Evolutionary conservation across 2,797 vertebrate species (phyloP).

Genomic region (Schizothorax lantsangensis): DNA sequence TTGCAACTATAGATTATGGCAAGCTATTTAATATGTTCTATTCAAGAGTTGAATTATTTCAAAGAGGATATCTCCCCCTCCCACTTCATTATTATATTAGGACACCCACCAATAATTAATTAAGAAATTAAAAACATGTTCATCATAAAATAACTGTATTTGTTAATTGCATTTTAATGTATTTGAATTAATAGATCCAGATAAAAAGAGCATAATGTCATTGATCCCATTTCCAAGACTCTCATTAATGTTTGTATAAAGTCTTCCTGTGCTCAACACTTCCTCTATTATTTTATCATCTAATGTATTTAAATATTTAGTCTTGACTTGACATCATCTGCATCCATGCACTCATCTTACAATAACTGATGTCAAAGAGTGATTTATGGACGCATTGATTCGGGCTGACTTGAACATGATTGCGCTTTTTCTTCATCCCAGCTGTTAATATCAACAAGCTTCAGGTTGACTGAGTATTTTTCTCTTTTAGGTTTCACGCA

Average conservation of each 20-base stretch:
- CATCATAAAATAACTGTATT: background rate
- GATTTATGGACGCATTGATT: constrained; percentile 45
- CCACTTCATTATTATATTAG: too few relatives aligned
- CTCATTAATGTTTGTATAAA: background rate
- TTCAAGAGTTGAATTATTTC: too few relatives aligned
- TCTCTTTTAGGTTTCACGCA: background rate
- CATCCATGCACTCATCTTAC: constrained; percentile 41
- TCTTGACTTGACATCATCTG: constrained; percentile 31
- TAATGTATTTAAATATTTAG: constrained; percentile 11
- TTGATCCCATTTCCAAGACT: background rate
- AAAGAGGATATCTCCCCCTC: too few relatives aligned
- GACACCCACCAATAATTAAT: background rate
- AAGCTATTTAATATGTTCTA: too few relatives aligned
- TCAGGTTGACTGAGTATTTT: constrained; percentile 16
- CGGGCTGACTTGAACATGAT: constrained; percentile 34
- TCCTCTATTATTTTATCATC: background rate
- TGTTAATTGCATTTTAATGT: background rate
- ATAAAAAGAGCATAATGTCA: background rate
- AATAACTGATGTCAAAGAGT: constrained; percentile 43
- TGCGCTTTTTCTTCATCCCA: constrained; percentile 29
- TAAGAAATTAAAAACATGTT: background rate
- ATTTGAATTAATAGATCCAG: background rate
- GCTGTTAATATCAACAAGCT: constrained; percentile 47
- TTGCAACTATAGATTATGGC: too few relatives aligned
- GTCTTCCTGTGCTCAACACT: background rate